phyloP scores from a whole-genome alignment of 2,888 invertebrate genomes.

The Elysia crispata region DNA sequence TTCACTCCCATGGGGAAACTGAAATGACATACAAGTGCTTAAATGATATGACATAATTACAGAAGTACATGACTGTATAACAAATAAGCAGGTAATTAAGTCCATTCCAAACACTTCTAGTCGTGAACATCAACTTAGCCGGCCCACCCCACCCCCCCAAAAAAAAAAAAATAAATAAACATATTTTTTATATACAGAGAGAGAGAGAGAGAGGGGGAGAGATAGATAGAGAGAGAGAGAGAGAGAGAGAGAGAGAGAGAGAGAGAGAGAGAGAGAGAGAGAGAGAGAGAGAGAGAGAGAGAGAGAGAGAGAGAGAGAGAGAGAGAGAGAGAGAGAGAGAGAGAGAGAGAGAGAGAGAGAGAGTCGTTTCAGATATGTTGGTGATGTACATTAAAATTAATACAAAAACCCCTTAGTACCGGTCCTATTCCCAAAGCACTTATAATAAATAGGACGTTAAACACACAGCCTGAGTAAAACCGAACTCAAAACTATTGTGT shows the following conservation, averaged over 20 bases:
- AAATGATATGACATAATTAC: constrained; percentile 6
- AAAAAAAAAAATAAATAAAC: not conserved
- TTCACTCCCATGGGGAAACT: too few relatives aligned
- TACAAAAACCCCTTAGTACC: too few relatives aligned
- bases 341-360: constrained; percentile 13
- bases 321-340: constrained; percentile 9
- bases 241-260: constrained; percentile 18
- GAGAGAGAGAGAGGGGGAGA: not conserved
- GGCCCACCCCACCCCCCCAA: not conserved
- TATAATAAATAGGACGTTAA: too few relatives aligned
- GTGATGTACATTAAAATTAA: too few relatives aligned
- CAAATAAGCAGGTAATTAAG: not conserved
- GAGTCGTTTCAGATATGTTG: not conserved
- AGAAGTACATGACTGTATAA: constrained; percentile 15
- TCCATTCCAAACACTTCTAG: not conserved
- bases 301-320: not conserved
- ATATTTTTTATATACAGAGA: too few relatives aligned
- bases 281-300: not conserved
- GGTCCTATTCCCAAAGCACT: too few relatives aligned
- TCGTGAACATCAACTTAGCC: not conserved
- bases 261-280: constrained; percentile 2
- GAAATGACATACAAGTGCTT: not conserved
- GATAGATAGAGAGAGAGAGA: constrained; percentile 24
- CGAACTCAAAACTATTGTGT: too few relatives aligned
- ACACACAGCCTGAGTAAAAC: too few relatives aligned